These are phyloP conservation scores for Chymomyza costata DNA, from an alignment of 1,140 invertebrate species.

Conservation along the genomic window DNA sequence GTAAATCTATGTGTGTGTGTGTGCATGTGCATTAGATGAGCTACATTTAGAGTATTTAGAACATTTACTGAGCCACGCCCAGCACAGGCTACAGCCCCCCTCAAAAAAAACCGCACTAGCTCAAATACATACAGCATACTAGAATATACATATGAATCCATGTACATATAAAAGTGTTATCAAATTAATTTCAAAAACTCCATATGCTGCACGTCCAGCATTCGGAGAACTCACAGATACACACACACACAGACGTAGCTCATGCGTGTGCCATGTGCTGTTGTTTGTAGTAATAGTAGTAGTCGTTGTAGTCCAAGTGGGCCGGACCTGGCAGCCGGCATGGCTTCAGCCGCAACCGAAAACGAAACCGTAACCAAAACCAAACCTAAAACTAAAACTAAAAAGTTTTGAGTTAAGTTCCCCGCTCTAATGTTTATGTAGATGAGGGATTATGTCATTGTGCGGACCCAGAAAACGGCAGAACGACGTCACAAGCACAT, in stretches of 20 bases:
- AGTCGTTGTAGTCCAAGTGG: too few species aligned
- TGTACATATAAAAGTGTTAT: conserved; percentile 62
- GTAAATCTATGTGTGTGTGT: not conserved
- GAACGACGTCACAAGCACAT: conserved; percentile 20
- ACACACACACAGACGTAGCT: conserved; percentile 16
- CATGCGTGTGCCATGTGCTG: not conserved
- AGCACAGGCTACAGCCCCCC: conserved; percentile 10
- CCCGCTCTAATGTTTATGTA: conserved; percentile 69
- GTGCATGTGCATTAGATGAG: not conserved
- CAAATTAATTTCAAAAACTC: conserved; percentile 70
- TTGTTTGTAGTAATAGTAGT: too few species aligned
- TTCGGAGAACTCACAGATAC: conserved; percentile 49
- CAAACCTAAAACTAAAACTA: too few species aligned
- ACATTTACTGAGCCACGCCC: conserved; percentile 1
- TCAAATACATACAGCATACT: too few species aligned
- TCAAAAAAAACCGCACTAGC: conserved; percentile 33
- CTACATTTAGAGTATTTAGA: not conserved
- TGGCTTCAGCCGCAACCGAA: too few species aligned
- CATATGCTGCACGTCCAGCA: conserved; percentile 66
- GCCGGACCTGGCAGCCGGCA: too few species aligned
- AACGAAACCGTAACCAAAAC: conserved; percentile 71
- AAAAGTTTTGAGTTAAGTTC: conserved; percentile 74
- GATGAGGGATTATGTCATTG: conserved; percentile 73
- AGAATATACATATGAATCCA: too few species aligned
- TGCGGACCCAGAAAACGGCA: conserved; percentile 12